Conservation (phyloP, 37 sponge, comb jelly and placozoan species). For the Cliona cf. orientalis region DNA sequence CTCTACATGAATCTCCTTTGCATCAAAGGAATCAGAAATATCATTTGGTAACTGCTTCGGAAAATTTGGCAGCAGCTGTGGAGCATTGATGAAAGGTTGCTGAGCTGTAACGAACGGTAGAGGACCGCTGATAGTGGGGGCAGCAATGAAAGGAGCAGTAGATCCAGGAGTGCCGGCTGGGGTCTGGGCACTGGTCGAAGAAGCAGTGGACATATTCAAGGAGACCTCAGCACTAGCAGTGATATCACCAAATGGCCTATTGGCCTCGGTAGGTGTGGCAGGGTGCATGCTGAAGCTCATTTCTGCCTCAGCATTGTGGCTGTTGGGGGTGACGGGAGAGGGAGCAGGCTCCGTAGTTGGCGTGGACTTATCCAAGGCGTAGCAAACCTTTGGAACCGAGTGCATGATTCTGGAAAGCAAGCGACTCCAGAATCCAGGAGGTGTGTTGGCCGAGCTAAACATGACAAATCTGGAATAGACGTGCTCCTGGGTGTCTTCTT, state of each 20-base stretch:
- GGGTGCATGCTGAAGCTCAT: not conserved
- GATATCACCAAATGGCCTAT: not conserved
- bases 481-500: not conserved
- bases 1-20: constrained; percentile 24
- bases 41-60: constrained; percentile 4
- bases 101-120: not conserved
- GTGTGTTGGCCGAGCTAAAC: constrained; percentile 50
- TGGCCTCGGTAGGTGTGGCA: not conserved
- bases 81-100: constrained; percentile 8
- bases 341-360: no score
- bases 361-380: constrained; percentile 39
- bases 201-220: not conserved
- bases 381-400: constrained; percentile 38
- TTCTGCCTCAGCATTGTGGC: not conserved
- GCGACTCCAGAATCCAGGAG: constrained; percentile 92
- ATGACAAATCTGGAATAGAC: constrained; percentile 56
- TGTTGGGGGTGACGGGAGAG: no score
- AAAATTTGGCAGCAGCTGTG: constrained; percentile 28
- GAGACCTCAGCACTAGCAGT: not conserved
- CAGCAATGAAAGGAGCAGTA: not conserved
- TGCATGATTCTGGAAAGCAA: constrained; percentile 84
- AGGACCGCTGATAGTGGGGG: constrained; percentile 16
- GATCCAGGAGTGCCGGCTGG: not conserved
- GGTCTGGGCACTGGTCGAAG: not conserved
- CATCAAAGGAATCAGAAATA: not conserved